phyloP scores from a whole-genome alignment of 2,888 invertebrate genomes.

The Baronia brevicornis region DNA sequence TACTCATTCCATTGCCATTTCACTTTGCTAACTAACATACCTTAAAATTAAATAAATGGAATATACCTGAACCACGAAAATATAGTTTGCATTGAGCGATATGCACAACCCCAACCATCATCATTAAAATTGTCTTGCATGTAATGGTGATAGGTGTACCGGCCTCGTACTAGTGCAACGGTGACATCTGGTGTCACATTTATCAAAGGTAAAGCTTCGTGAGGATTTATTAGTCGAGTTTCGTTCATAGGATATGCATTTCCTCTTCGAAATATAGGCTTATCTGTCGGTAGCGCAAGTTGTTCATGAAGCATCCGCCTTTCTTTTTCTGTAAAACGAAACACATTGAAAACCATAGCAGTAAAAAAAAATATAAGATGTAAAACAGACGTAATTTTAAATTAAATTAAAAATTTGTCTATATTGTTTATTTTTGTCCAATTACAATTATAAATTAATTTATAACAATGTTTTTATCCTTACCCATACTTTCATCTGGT shows the following conservation, averaged over 20 bases:
- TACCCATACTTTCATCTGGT: constrained; percentile 81
- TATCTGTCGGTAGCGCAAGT: constrained; percentile 79
- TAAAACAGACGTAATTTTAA: too few species aligned
- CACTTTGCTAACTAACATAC: too few species aligned
- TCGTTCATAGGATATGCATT: constrained; percentile 78
- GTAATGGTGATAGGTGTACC: constrained; percentile 97
- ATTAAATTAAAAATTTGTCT: too few species aligned
- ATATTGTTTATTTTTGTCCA: too few species aligned
- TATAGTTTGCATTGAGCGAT: constrained; percentile 96
- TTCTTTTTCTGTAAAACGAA: constrained; percentile 67
- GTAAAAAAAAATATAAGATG: not conserved
- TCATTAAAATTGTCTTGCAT: constrained; percentile 96
- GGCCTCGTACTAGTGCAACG: constrained; percentile 81
- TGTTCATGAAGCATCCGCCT: constrained; percentile 82
- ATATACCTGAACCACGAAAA: constrained; percentile 94
- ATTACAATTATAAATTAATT: too few species aligned
- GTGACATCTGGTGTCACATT: constrained; percentile 39
- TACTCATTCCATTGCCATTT: too few species aligned
- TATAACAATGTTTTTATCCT: too few species aligned
- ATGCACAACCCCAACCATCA: constrained; percentile 99
- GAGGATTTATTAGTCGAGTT: constrained; percentile 82
- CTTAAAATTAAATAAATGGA: not conserved
- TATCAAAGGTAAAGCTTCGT: constrained; percentile 74
- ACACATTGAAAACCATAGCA: too few species aligned
- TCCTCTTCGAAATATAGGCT: constrained; percentile 84